These are phyloP conservation scores for Scarus forsteni DNA, from an alignment of 2,797 vertebrate genomes.

Conservation along the genomic window DNA sequence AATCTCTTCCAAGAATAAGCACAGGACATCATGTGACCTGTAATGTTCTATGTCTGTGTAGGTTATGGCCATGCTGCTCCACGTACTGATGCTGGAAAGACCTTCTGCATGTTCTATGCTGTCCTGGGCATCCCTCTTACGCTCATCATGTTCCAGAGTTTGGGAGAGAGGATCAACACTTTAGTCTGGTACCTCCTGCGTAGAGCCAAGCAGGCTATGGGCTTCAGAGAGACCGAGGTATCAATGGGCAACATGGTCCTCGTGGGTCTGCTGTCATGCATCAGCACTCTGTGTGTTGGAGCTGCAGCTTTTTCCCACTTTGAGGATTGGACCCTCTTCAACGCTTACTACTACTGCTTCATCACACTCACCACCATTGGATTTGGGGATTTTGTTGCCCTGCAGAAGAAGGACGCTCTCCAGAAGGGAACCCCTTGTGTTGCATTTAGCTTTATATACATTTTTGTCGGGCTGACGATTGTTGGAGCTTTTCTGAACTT, in stretches of 20 bases:
- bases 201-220: slow-evolving; percentile 87
- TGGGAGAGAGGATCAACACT: slow-evolving; percentile 92
- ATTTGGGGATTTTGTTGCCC: slow-evolving; percentile 93
- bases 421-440: slow-evolving; percentile 88
- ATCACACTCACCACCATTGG: slow-evolving; percentile 93
- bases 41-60: slow-evolving; percentile 61
- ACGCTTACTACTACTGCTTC: slow-evolving; percentile 93
- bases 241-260: slow-evolving; percentile 93
- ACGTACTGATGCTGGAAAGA: slow-evolving; percentile 89
- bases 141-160: slow-evolving; percentile 93
- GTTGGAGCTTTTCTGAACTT: slow-evolving; percentile 93
- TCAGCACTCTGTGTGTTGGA: slow-evolving; percentile 87
- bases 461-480: slow-evolving; percentile 90
- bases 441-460: slow-evolving; percentile 93
- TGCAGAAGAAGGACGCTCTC: slow-evolving; percentile 89
- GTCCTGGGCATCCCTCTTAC: slow-evolving; percentile 92
- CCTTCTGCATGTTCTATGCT: slow-evolving; percentile 94
- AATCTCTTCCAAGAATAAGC: slow-evolving; percentile 3
- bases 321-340: slow-evolving; percentile 93
- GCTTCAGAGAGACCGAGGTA: slow-evolving; percentile 85
- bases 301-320: slow-evolving; percentile 91
- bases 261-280: slow-evolving; percentile 90
- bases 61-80: slow-evolving; percentile 92
- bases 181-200: slow-evolving; percentile 86
- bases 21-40: slow-evolving; percentile 34